A percentile compares a stretch with the other conserved stretches of the same genome.
Evolutionary conservation across 92 coral and sea anemone species (phyloP).

Genomic region (Palythoa heliodiscus): DNA sequence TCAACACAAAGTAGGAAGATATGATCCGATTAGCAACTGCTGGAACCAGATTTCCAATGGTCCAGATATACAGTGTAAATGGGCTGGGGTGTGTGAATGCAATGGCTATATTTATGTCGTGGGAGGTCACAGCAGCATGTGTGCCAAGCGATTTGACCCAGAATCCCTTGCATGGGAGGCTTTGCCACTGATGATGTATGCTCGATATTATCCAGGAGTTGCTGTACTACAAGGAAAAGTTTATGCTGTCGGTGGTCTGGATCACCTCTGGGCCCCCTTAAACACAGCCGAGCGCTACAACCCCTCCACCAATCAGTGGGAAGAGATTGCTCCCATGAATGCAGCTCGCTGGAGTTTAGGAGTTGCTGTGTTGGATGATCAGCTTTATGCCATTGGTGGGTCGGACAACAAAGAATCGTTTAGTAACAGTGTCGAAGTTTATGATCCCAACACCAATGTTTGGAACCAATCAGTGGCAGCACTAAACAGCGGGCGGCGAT

Average conservation of each 20-base stretch:
- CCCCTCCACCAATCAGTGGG: slow-evolving; percentile 82
- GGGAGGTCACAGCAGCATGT: slow-evolving; percentile 99
- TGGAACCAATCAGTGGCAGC: slow-evolving; percentile 94
- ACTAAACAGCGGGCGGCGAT: slow-evolving; percentile 98
- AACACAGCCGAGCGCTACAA: slow-evolving; percentile 92
- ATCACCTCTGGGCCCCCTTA: slow-evolving; percentile 98
- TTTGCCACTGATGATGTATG: slow-evolving; percentile 92
- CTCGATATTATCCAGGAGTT: slow-evolving; percentile 98
- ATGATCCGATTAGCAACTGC: slow-evolving; percentile 92
- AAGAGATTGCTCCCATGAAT: slow-evolving; percentile 85
- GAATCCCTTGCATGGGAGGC: slow-evolving; percentile 88
- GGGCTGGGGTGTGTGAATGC: slow-evolving; percentile 98
- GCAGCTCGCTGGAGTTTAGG: slow-evolving; percentile 99
- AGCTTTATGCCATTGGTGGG: slow-evolving; percentile 96
- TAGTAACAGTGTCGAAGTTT: slow-evolving; percentile 96
- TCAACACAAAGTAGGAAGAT: slow-evolving; percentile 97
- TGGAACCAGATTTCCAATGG: slow-evolving; percentile 95
- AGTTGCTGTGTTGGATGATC: slow-evolving; percentile 89
- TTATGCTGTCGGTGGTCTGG: slow-evolving; percentile 98
- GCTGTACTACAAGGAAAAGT: slow-evolving; percentile 91
- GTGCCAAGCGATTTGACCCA: slow-evolving; percentile 94
- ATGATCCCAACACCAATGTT: slow-evolving; percentile 65
- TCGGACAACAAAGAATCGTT: slow-evolving; percentile 89
- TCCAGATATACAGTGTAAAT: slow-evolving; percentile 99
- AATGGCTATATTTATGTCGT: slow-evolving; percentile 93